Percentiles rank a stretch among this genome's conserved stretches.
phyloP scores from a whole-genome alignment of 1,140 invertebrate genomes.

The Diachasmimorpha longicaudata region DNA sequence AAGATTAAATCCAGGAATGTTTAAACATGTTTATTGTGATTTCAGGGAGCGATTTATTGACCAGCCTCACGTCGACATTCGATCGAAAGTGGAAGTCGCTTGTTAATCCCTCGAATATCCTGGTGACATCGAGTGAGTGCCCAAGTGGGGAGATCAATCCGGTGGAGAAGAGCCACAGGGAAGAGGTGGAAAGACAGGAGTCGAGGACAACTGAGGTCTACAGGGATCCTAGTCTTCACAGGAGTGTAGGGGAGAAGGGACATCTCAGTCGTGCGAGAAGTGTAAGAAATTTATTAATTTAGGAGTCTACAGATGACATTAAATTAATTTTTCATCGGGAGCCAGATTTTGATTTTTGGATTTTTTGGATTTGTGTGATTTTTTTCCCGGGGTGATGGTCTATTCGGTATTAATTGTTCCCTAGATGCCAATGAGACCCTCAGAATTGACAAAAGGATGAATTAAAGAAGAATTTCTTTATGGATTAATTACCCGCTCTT shows the following conservation, averaged over 20 bases:
- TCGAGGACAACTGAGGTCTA: constrained; percentile 42
- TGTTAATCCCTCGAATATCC: constrained; percentile 55
- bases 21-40: constrained; percentile 37
- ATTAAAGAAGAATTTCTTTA: no score
- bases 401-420: no score
- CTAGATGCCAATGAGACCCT: no score
- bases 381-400: no score
- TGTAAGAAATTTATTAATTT: constrained; percentile 46
- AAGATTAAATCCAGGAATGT: not conserved
- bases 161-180: constrained; percentile 20
- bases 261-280: constrained; percentile 42
- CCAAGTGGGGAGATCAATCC: not conserved
- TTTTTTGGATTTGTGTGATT: no score
- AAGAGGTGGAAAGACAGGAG: constrained; percentile 14
- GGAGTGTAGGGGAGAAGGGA: constrained; percentile 44
- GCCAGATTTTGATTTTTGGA: no score
- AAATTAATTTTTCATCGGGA: not conserved
- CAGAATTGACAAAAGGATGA: no score
- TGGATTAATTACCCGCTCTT: no score
- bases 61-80: constrained; percentile 75
- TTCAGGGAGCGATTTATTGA: constrained; percentile 71
- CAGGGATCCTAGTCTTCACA: constrained; percentile 58
- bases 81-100: constrained; percentile 76
- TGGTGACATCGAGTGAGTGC: constrained; percentile 40
- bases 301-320: no score